Evolutionary conservation across 1,140 invertebrate species (phyloP).

Genomic region (Drosophila sucinea): DNA sequence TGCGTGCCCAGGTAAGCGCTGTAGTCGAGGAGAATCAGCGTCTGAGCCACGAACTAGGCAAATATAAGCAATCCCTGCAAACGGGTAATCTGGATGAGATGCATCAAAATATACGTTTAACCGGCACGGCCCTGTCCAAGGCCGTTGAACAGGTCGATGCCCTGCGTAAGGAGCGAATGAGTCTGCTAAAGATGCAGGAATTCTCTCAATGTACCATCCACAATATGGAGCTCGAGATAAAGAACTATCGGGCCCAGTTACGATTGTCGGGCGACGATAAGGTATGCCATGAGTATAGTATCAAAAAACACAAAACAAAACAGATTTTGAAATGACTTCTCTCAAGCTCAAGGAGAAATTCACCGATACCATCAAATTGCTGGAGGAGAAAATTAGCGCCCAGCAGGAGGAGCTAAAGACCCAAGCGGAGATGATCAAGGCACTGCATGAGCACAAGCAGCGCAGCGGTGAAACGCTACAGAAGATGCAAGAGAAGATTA

Average conservation of each 20-base stretch:
- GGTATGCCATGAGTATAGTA: slow-evolving; percentile 38
- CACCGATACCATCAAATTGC: slow-evolving; percentile 38
- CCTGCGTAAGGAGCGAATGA: slow-evolving; percentile 51
- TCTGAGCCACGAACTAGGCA: slow-evolving; percentile 36
- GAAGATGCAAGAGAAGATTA: slow-evolving; percentile 39
- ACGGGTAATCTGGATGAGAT: slow-evolving; percentile 26
- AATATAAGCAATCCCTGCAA: slow-evolving; percentile 14
- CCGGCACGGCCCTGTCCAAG: slow-evolving; percentile 53
- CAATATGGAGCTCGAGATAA: slow-evolving; percentile 65
- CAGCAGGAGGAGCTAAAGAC: slow-evolving; percentile 57
- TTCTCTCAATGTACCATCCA: slow-evolving; percentile 60
- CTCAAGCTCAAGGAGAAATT: slow-evolving; percentile 51
- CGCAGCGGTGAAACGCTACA: slow-evolving; percentile 34
- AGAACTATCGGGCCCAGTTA: slow-evolving; percentile 59
- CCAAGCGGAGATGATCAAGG: slow-evolving; percentile 57
- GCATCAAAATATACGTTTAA: slow-evolving; percentile 35
- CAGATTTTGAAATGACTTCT: slow-evolving; percentile 10
- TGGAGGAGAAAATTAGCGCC: slow-evolving; percentile 40
- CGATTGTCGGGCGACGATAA: slow-evolving; percentile 26
- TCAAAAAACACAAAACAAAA: not conserved
- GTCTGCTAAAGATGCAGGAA: slow-evolving; percentile 41
- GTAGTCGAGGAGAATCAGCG: slow-evolving; percentile 58
- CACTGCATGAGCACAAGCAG: slow-evolving; percentile 59
- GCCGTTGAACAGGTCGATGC: slow-evolving; percentile 55
- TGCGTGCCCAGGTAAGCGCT: slow-evolving; percentile 34